These are phyloP conservation scores for Bothrops jararaca DNA, from an alignment of 2,113 vertebrate species.

Conservation along the genomic window DNA sequence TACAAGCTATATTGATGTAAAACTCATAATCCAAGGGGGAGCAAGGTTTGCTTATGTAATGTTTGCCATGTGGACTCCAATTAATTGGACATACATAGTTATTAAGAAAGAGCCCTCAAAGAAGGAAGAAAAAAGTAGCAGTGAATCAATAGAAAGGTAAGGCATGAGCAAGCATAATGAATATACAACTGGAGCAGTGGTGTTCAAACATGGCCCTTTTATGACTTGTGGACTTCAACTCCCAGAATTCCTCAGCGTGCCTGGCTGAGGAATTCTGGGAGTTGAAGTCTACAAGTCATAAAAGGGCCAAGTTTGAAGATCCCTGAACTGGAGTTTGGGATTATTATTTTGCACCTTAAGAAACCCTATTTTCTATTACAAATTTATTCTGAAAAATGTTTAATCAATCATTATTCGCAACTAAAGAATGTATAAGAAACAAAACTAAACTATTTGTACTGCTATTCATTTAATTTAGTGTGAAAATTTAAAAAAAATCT, in stretches of 20 bases:
- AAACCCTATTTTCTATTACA: background rate
- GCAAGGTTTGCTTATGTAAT: background rate
- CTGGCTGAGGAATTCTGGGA: too few species aligned
- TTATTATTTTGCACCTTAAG: background rate
- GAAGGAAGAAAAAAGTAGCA: background rate
- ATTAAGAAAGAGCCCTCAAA: background rate
- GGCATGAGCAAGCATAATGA: background rate
- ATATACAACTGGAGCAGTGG: background rate
- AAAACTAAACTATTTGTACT: background rate
- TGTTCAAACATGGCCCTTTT: too few species aligned
- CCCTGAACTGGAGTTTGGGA: background rate
- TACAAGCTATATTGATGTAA: background rate
- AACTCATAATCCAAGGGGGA: background rate
- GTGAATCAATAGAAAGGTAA: background rate
- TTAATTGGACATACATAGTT: background rate
- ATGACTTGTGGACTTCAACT: too few species aligned
- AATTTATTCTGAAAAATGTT: background rate
- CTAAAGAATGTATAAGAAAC: background rate
- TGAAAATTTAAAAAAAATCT: background rate
- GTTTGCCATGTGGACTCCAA: background rate
- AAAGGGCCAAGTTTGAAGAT: too few species aligned
- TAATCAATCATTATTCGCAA: background rate
- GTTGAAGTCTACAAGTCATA: too few species aligned
- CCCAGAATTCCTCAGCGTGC: too few species aligned
- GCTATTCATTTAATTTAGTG: background rate